A percentile compares a stretch with the other conserved stretches of the same genome.
phyloP scores from a whole-genome alignment of 2,888 invertebrate species.

The Phyllotreta striolata region DNA sequence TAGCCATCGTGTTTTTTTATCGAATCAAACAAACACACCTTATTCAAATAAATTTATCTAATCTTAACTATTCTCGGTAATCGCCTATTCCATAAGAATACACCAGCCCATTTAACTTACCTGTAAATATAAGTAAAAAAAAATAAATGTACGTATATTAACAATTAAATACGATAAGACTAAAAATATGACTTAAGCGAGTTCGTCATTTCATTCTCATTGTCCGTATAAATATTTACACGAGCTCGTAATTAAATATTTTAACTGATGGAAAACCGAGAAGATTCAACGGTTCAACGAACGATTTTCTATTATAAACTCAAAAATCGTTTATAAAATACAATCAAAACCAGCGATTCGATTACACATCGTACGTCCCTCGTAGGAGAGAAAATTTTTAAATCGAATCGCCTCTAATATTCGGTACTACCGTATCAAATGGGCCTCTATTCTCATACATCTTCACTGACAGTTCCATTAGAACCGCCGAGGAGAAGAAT shows the following conservation, averaged over 20 bases:
- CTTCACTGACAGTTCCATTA: conserved; percentile 42
- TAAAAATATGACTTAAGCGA: not conserved
- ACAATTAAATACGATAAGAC: not conserved
- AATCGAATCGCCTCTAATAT: too few species aligned
- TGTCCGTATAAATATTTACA: too few species aligned
- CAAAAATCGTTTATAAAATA: too few species aligned
- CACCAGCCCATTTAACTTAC: conserved; percentile 25
- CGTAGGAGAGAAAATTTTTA: too few species aligned
- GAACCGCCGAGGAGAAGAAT: conserved; percentile 13
- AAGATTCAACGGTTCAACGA: too few species aligned
- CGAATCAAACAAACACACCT: not conserved
- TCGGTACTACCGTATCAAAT: conserved; percentile 30
- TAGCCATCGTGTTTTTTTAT: too few species aligned
- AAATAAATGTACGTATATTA: not conserved
- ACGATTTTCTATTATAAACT: too few species aligned
- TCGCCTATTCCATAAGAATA: not conserved
- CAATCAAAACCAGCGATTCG: too few species aligned
- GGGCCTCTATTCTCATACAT: conserved; percentile 37
- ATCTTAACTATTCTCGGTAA: conserved; percentile 21
- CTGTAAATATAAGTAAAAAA: conserved; percentile 27
- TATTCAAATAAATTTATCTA: conserved; percentile 18
- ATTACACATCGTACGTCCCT: too few species aligned
- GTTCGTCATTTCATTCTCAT: too few species aligned
- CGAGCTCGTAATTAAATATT: too few species aligned
- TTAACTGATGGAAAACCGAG: too few species aligned